Percentiles rank a stretch among this genome's conserved stretches.
phyloP scores from a whole-genome alignment of 1,140 invertebrate species.

The Drosophila melanica region DNA sequence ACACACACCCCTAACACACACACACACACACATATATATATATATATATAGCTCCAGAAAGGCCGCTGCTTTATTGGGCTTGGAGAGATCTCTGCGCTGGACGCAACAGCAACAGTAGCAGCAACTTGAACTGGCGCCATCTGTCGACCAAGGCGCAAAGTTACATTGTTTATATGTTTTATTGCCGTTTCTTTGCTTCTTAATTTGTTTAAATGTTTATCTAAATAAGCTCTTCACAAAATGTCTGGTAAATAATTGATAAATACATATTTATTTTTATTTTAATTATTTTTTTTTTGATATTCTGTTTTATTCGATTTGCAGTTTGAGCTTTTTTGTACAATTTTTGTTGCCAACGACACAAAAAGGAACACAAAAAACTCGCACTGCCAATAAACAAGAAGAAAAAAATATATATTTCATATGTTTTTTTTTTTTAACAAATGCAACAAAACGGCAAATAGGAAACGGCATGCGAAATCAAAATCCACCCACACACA shows the following conservation, averaged over 20 bases:
- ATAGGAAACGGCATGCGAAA: constrained; percentile 41
- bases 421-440: constrained; percentile 10
- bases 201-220: background rate
- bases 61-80: constrained; percentile 15
- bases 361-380: constrained; percentile 50
- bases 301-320: constrained; percentile 13
- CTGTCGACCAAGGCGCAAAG: background rate
- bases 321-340: constrained; percentile 38
- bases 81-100: constrained; percentile 65
- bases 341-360: constrained; percentile 17
- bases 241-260: background rate
- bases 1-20: constrained; percentile 14
- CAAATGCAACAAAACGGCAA: constrained; percentile 10
- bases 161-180: background rate
- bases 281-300: background rate
- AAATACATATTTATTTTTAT: background rate
- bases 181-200: background rate
- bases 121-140: constrained; percentile 15
- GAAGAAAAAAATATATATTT: constrained; percentile 22
- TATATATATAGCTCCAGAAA: constrained; percentile 8
- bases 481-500: constrained; percentile 33
- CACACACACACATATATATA: constrained; percentile 8
- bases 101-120: constrained; percentile 32
- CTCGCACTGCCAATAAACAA: constrained; percentile 73
- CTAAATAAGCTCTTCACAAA: background rate